Percentiles rank a stretch among this genome's conserved stretches.
These are phyloP conservation scores for Psylliodes chrysocephalus DNA, from an alignment of 2,888 invertebrate species.

Conservation along the genomic window DNA sequence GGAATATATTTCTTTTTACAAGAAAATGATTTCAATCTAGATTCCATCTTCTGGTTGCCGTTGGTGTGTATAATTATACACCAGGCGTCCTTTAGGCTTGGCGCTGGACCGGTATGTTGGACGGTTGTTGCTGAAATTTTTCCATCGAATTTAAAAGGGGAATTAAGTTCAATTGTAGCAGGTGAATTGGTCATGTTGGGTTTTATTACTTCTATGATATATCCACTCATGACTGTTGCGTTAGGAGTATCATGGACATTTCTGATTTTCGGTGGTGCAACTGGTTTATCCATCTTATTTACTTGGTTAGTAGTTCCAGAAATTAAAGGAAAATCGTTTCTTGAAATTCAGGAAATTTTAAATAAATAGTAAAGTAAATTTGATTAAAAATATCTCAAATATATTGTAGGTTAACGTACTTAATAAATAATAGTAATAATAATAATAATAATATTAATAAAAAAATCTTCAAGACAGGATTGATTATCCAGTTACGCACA, in stretches of 20 bases:
- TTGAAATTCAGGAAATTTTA: slow-evolving; percentile 45
- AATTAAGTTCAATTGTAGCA: slow-evolving; percentile 62
- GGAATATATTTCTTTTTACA: slow-evolving; percentile 48
- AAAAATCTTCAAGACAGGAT: no score
- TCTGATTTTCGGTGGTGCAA: slow-evolving; percentile 42
- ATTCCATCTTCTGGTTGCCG: slow-evolving; percentile 74
- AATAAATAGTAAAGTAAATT: no score
- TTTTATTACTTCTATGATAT: slow-evolving; percentile 32
- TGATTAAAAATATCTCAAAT: no score
- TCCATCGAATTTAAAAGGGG: slow-evolving; percentile 78
- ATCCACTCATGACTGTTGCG: slow-evolving; percentile 36
- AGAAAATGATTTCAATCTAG: slow-evolving; percentile 31
- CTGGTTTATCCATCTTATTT: slow-evolving; percentile 43
- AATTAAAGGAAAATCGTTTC: slow-evolving; percentile 44
- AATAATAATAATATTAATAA: no score
- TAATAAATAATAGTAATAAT: no score
- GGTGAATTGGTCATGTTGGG: slow-evolving; percentile 24
- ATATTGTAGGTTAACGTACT: no score
- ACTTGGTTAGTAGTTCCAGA: slow-evolving; percentile 47
- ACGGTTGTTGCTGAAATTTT: slow-evolving; percentile 85
- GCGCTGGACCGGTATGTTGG: slow-evolving; percentile 82
- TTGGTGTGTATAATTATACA: slow-evolving; percentile 75
- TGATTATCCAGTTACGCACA: no score
- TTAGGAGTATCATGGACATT: slow-evolving; percentile 45
- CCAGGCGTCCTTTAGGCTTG: slow-evolving; percentile 75